Percentiles rank a stretch among this genome's conserved stretches.
phyloP scores from a whole-genome alignment of 2,113 vertebrate species.

The Synchiropus splendidus region DNA sequence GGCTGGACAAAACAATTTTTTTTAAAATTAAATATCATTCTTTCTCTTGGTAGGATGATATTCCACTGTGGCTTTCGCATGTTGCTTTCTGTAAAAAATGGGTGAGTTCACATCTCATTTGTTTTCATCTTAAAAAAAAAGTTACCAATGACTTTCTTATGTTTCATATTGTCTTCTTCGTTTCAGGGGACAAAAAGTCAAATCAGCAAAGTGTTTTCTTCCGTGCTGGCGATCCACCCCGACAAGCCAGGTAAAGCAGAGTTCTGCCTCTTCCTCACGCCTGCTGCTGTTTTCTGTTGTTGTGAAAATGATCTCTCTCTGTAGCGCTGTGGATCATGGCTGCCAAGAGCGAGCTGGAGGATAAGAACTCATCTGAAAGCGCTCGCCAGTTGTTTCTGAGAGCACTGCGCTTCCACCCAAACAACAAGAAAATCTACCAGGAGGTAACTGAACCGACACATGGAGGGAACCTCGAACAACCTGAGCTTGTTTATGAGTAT shows the following conservation, averaged over 20 bases:
- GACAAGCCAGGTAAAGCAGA: constrained; percentile 84
- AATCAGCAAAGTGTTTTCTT: constrained; percentile 84
- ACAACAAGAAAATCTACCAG: constrained; percentile 84
- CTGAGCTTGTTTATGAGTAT: not conserved
- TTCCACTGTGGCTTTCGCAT: constrained; percentile 92
- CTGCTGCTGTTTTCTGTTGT: not conserved
- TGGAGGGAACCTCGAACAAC: not conserved
- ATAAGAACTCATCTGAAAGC: constrained; percentile 81
- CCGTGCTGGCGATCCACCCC: constrained; percentile 88
- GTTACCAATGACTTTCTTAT: not conserved
- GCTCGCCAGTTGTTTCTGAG: constrained; percentile 90
- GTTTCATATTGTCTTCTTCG: constrained; percentile 10
- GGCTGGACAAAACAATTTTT: too few species aligned
- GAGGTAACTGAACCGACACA: constrained; percentile 68
- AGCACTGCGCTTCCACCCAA: constrained; percentile 90
- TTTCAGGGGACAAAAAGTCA: constrained; percentile 74
- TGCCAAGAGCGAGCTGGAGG: constrained; percentile 95
- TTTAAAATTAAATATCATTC: too few species aligned
- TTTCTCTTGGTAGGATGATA: constrained; percentile 71
- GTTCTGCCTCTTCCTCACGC: too few species aligned
- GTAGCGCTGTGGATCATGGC: constrained; percentile 95
- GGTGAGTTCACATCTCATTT: constrained; percentile 66
- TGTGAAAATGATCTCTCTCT: constrained; percentile 2
- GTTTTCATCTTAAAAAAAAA: not conserved
- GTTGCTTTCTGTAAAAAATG: constrained; percentile 94